Evolutionary conservation across 2,113 vertebrate genomes (phyloP).

Genomic region (Hyla sarda): DNA sequence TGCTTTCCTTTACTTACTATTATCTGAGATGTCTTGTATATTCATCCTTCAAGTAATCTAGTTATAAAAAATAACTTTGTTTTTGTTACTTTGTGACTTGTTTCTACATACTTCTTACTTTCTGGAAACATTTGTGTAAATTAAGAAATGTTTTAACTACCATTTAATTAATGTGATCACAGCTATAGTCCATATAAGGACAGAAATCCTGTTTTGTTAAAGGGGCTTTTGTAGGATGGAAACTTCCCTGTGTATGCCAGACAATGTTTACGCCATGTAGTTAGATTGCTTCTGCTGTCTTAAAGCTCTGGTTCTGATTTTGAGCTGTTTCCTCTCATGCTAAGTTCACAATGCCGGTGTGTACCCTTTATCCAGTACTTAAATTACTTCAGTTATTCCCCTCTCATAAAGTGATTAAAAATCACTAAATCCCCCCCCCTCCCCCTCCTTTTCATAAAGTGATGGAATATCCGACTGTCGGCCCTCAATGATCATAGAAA

Average conservation of each 20-base stretch:
- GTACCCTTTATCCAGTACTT: too few species aligned
- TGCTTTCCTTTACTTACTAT: not conserved
- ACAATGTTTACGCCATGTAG: not conserved
- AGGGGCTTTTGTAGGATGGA: not conserved
- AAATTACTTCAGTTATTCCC: too few species aligned
- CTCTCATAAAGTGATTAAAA: too few species aligned
- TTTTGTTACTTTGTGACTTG: not conserved
- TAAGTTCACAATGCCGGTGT: too few species aligned
- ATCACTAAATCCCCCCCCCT: too few species aligned
- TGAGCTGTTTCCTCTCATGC: too few species aligned
- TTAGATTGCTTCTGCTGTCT: not conserved
- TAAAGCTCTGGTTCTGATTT: too few species aligned
- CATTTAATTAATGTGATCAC: not conserved
- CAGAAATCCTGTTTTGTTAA: not conserved
- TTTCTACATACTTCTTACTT: not conserved
- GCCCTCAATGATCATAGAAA: too few species aligned
- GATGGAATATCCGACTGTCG: too few species aligned
- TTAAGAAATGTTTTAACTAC: not conserved
- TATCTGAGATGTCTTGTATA: not conserved
- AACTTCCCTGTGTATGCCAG: not conserved
- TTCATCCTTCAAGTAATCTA: not conserved
- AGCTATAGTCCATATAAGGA: not conserved
- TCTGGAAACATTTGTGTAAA: not conserved
- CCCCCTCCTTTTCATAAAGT: too few species aligned
- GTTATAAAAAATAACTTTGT: not conserved